Evolutionary conservation across 2,113 vertebrate genomes (phyloP), one percentile per base, ranked within the genome.

Genomic region (Gambusia holbrooki): DNA sequence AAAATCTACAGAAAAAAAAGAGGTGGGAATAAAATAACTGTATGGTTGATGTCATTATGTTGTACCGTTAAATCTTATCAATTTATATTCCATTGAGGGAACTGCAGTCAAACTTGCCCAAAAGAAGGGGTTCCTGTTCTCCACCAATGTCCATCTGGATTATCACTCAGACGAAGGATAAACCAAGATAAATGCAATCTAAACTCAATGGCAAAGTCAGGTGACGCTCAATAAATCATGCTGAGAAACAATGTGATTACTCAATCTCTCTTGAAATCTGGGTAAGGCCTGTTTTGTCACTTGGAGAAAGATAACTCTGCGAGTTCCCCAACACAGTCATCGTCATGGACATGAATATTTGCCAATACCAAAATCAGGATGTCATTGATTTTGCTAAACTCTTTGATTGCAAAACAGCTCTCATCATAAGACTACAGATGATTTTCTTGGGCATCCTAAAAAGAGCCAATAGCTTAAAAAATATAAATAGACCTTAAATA

Each of bases 121-220:
- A 19, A 40, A 63, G 64, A 15, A 13, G 61, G 9, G 14, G 33
- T 17, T 73, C 3, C 22, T 22, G 25, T n/a, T 51, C 61, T 4
- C 28, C 1, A 15, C 70, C 37, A 63, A 5, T 58, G 11, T 33
- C 19, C 22, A 65, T 17, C 6, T 42, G 35, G 37, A 65, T 45
- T 51, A 32, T 65, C 64, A 81, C 2, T 61, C 27, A 42, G 51
- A 67, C 48, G 85, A 80, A 73, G 61, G 14, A 66, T 17, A 19
- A 28, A 62, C 67, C 63, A 74, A 65, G 77, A 2, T 48, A 54
- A 69, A 51, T 62, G 9, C 33, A 73, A 76, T 63, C 28, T 6
- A 76, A 74, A 91, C 79, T 63, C 10, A 70, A 85, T 86, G 75
- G 17, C 17, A 3, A 17, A 25, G 77, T 76, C 75, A 51, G 76